These are phyloP conservation scores for Hormaphis cornu DNA, from an alignment of 1,140 invertebrate species.

Conservation along the genomic window DNA sequence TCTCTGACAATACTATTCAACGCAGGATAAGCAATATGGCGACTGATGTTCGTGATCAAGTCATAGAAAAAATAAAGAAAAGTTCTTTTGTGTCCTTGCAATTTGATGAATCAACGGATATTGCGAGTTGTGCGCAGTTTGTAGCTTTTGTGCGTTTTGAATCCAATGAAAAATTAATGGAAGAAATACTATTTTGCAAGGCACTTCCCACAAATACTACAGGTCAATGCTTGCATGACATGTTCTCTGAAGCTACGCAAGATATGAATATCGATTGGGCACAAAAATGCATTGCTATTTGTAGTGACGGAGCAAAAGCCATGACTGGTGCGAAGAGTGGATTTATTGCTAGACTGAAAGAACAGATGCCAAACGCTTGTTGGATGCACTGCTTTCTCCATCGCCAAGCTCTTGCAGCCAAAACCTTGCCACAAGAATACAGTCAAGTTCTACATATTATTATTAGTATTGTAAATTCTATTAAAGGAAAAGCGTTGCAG, in stretches of 20 bases:
- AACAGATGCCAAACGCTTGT: neutral
- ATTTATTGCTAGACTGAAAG: neutral
- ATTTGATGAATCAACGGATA: neutral
- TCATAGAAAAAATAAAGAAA: neutral
- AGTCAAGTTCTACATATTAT: slow-evolving; percentile 33
- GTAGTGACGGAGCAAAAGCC: neutral
- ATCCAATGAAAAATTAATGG: neutral
- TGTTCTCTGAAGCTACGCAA: neutral
- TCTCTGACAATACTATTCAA: neutral
- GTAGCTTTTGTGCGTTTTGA: neutral
- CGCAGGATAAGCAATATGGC: neutral
- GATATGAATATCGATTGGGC: neutral
- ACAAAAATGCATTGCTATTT: neutral
- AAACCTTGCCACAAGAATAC: slow-evolving; percentile 38
- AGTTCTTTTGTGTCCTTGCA: neutral
- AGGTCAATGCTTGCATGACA: neutral
- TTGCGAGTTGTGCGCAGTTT: too few species aligned
- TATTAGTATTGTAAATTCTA: slow-evolving; percentile 8
- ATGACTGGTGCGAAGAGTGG: neutral
- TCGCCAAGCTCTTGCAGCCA: slow-evolving; percentile 38
- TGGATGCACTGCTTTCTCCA: neutral
- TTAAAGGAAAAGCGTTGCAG: neutral
- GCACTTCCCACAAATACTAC: neutral
- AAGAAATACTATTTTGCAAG: neutral
- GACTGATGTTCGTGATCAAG: neutral